Percentiles rank a stretch among this genome's conserved stretches.
phyloP scores from a whole-genome alignment of 2,888 invertebrate genomes.

The Stenodema calcarata region DNA sequence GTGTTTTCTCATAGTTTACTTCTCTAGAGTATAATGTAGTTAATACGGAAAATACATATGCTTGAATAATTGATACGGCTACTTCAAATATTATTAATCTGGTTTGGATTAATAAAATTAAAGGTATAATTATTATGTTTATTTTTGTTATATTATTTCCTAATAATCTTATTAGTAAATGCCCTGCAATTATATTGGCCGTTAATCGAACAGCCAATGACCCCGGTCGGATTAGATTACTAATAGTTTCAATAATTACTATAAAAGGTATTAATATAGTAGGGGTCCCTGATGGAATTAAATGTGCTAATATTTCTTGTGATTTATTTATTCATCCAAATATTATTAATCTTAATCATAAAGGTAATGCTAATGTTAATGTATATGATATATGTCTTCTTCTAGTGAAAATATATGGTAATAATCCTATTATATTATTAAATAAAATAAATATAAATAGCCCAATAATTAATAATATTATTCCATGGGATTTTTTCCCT shows the following conservation, averaged over 20 bases:
- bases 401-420: conserved; percentile 75
- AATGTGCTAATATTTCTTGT: conserved; percentile 71
- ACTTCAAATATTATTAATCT: conserved; percentile 68
- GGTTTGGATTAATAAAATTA: conserved; percentile 65
- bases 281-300: conserved; percentile 74
- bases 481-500: too few relatives aligned
- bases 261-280: conserved; percentile 69
- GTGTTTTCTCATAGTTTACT: too few relatives aligned
- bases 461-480: too few relatives aligned
- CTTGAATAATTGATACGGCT: conserved; percentile 71
- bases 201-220: conserved; percentile 74
- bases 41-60: conserved; percentile 72
- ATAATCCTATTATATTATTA: conserved; percentile 73
- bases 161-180: conserved; percentile 71
- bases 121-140: conserved; percentile 49
- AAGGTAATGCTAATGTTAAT: conserved; percentile 71
- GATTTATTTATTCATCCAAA: conserved; percentile 71
- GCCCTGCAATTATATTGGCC: conserved; percentile 80
- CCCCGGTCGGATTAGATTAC: conserved; percentile 74
- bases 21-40: conserved; percentile 72
- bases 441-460: too few relatives aligned
- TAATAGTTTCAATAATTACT: conserved; percentile 76
- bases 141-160: conserved; percentile 58
- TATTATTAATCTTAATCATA: too few relatives aligned
- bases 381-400: conserved; percentile 71